phyloP scores from a whole-genome alignment of 2,888 invertebrate species.

The Noctua janthina region DNA sequence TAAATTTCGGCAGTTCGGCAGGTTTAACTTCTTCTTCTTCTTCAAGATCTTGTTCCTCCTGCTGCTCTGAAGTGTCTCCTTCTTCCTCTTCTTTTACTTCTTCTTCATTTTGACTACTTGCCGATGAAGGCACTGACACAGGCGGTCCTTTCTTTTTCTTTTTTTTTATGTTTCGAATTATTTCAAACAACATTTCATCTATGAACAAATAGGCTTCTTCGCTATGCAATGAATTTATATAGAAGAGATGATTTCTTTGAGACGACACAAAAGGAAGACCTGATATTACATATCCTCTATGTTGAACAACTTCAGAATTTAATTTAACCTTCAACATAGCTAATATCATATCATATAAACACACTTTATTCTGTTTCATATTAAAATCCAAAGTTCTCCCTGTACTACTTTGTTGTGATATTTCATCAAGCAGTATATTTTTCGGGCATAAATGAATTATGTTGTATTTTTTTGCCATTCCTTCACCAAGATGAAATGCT shows the following conservation, averaged over 20 bases:
- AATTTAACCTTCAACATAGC: slow-evolving; percentile 89
- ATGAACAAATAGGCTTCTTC: slow-evolving; percentile 79
- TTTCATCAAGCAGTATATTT: slow-evolving; percentile 90
- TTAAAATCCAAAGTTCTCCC: slow-evolving; percentile 91
- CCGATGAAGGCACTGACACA: slow-evolving; percentile 67
- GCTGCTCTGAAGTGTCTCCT: slow-evolving; percentile 69
- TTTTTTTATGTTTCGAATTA: slow-evolving; percentile 78
- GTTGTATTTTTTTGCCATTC: slow-evolving; percentile 89
- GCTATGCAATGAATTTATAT: slow-evolving; percentile 71
- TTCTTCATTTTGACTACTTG: slow-evolving; percentile 67
- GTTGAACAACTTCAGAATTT: slow-evolving; percentile 85
- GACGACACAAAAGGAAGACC: slow-evolving; percentile 92
- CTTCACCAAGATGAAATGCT: slow-evolving; percentile 88
- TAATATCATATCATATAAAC: slow-evolving; percentile 88
- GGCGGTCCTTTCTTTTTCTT: slow-evolving; percentile 72
- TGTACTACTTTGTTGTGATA: slow-evolving; percentile 87
- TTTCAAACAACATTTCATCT: slow-evolving; percentile 76
- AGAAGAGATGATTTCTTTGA: slow-evolving; percentile 68
- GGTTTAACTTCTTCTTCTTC: slow-evolving; percentile 73
- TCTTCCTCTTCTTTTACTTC: slow-evolving; percentile 72
- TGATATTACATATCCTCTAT: slow-evolving; percentile 92
- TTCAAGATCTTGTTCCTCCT: slow-evolving; percentile 73
- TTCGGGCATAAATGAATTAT: slow-evolving; percentile 91
- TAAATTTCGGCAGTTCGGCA: slow-evolving; percentile 80
- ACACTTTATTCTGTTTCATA: slow-evolving; percentile 87